A percentile compares a stretch with the other conserved stretches of the same genome.
phyloP scores from a whole-genome alignment of 2,113 vertebrate species.

The Serinus canaria region DNA sequence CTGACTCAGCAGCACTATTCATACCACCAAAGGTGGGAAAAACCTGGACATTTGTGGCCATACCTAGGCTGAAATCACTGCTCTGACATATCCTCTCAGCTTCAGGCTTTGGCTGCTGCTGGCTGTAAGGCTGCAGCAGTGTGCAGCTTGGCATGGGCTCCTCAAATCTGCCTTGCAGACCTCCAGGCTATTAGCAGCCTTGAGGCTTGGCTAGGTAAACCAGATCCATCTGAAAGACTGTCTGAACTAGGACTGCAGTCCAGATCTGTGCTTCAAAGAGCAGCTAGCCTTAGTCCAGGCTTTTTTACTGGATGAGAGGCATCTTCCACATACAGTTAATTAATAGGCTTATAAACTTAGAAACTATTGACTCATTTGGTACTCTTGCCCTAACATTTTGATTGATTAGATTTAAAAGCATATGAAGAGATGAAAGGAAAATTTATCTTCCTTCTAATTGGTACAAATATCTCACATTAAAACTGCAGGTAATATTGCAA shows the following conservation, averaged over 20 bases:
- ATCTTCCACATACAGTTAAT: background rate
- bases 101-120: background rate
- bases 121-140: background rate
- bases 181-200: background rate
- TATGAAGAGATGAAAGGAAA: background rate
- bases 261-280: background rate
- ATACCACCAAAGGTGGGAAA: rapidly evolving
- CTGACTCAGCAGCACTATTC: background rate
- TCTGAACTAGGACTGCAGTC: background rate
- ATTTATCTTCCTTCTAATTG: background rate
- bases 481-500: conserved; percentile 13
- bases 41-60: background rate
- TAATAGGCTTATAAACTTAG: background rate
- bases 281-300: background rate
- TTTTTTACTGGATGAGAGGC: background rate
- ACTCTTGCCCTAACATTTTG: background rate
- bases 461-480: background rate
- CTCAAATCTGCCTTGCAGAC: conserved; percentile 21
- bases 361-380: background rate
- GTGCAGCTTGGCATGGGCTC: background rate
- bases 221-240: background rate
- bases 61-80: background rate
- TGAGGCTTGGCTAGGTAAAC: conserved; percentile 2
- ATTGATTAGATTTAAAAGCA: background rate
- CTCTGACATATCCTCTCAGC: background rate